These are phyloP conservation scores for Tetragonula clypearis DNA, from an alignment of 1,140 invertebrate genomes.

Conservation along the genomic window DNA sequence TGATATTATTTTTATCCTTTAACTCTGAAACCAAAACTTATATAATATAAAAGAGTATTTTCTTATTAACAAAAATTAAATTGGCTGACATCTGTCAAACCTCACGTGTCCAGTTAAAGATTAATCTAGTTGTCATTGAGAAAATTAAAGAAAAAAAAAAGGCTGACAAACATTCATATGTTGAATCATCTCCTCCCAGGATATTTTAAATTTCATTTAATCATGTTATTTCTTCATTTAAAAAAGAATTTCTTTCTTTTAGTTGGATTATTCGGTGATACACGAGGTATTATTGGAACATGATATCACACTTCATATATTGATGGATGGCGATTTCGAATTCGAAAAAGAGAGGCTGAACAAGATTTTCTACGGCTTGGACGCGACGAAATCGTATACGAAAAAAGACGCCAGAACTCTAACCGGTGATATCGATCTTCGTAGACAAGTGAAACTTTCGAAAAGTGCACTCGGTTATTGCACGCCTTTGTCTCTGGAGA, in stretches of 20 bases:
- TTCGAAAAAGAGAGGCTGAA: slow-evolving; percentile 86
- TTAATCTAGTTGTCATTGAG: no score
- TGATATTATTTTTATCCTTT: no score
- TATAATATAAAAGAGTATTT: no score
- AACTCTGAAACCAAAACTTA: no score
- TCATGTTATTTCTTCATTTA: background rate
- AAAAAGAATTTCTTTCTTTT: no score
- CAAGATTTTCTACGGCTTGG: slow-evolving; percentile 90
- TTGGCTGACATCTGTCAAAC: no score
- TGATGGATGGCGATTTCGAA: slow-evolving; percentile 90
- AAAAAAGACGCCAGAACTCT: slow-evolving; percentile 88
- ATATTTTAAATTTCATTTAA: background rate
- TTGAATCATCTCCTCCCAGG: no score
- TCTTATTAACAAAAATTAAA: no score
- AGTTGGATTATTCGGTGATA: slow-evolving; percentile 90
- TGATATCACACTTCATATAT: slow-evolving; percentile 90
- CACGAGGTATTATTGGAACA: slow-evolving; percentile 90
- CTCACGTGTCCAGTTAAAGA: no score
- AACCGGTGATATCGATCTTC: slow-evolving; percentile 85
- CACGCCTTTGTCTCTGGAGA: slow-evolving; percentile 89
- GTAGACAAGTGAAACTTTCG: slow-evolving; percentile 88
- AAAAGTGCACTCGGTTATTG: slow-evolving; percentile 90
- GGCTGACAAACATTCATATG: no score
- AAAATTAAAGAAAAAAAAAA: no score
- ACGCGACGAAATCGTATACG: slow-evolving; percentile 88